A percentile compares a stretch with the other conserved stretches of the same genome.
phyloP scores from a whole-genome alignment of 1,140 invertebrate genomes.

The Heliothis virescens region DNA sequence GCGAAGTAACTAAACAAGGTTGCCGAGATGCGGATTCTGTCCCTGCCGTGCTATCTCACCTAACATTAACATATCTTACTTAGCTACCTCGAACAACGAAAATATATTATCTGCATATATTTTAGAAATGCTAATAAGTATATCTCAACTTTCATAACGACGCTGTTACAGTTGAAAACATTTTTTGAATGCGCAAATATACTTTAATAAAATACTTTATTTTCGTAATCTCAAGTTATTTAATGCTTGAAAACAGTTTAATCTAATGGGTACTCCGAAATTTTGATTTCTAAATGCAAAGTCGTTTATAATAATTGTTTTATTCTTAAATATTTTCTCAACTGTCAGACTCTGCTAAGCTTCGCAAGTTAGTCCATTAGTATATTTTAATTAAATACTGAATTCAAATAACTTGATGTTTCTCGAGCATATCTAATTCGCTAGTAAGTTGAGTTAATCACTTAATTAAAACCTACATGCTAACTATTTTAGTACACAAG shows the following conservation, averaged over 20 bases:
- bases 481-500: too few species aligned
- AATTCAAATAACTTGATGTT: neutral
- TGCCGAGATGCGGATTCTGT: neutral
- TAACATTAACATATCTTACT: conserved; percentile 16
- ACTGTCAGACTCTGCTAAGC: neutral
- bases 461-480: too few species aligned
- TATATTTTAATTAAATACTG: neutral
- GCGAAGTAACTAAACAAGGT: neutral
- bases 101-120: conserved; percentile 4
- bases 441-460: too few species aligned
- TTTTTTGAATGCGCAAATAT: conserved; percentile 5
- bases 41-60: conserved; percentile 5
- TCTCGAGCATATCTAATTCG: neutral
- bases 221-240: conserved; percentile 9
- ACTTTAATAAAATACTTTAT: neutral
- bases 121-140: conserved; percentile 9
- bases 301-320: too few species aligned
- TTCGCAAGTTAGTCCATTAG: neutral
- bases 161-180: neutral
- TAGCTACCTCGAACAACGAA: conserved; percentile 6
- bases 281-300: conserved; percentile 1
- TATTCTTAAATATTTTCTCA: neutral
- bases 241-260: conserved; percentile 1
- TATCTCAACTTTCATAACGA: conserved; percentile 10
- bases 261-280: conserved; percentile 5